Percentiles rank a stretch among this genome's conserved stretches.
Conservation (phyloP, 2,113 vertebrate genomes). For the Ctenomys sociabilis region DNA sequence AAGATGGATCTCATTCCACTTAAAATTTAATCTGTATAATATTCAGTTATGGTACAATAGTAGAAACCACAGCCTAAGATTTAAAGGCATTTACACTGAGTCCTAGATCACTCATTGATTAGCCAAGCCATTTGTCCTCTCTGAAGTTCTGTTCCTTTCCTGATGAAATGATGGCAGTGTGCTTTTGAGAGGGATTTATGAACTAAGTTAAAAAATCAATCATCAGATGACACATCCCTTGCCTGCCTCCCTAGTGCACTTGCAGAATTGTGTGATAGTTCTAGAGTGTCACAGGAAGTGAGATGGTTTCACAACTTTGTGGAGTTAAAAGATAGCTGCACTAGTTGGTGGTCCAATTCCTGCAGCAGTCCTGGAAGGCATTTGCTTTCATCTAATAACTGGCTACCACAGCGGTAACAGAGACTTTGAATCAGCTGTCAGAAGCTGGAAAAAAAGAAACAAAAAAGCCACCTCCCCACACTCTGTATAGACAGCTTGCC, state of each 20-base stretch:
- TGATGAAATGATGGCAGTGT: neutral
- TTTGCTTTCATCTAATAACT: constrained; percentile 67
- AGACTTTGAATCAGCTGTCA: constrained; percentile 74
- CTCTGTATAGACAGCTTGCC: constrained; percentile 33
- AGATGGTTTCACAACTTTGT: neutral
- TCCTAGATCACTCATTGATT: neutral
- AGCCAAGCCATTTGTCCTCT: neutral
- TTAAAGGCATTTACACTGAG: neutral
- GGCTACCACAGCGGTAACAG: constrained; percentile 67
- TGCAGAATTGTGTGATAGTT: neutral
- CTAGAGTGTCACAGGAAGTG: neutral
- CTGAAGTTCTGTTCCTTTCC: neutral
- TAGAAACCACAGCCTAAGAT: neutral
- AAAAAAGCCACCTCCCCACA: constrained; percentile 64
- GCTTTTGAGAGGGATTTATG: neutral
- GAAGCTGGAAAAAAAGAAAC: constrained; percentile 57
- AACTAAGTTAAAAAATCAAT: neutral
- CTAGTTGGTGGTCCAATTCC: constrained; percentile 63
- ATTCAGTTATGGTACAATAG: neutral
- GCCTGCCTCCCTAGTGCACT: neutral
- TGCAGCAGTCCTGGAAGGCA: constrained; percentile 8
- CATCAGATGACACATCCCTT: too few relatives aligned
- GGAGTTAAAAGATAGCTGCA: neutral
- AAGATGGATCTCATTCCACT: neutral
- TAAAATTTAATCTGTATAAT: neutral